Conservation (phyloP, 2,888 invertebrate genomes). For the Gisinianus flammeolus region DNA sequence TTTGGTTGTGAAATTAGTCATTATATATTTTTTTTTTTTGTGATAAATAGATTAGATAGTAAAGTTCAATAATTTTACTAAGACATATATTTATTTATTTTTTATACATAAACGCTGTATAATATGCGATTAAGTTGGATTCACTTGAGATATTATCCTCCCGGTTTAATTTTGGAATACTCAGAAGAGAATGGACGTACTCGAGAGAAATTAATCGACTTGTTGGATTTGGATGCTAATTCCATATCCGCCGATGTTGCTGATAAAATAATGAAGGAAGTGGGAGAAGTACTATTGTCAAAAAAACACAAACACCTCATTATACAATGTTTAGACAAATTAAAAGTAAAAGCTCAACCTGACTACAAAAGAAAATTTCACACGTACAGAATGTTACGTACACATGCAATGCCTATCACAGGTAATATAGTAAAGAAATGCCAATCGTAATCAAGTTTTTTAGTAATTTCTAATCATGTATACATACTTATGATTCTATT, state of each 20-base stretch:
- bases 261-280: constrained; percentile 63
- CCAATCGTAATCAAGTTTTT: no score
- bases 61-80: no score
- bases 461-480: no score
- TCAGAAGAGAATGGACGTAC: constrained; percentile 64
- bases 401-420: constrained; percentile 75
- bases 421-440: no score
- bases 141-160: constrained; percentile 74
- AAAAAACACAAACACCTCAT: constrained; percentile 67
- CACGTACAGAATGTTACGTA: constrained; percentile 70
- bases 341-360: constrained; percentile 71
- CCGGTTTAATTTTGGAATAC: constrained; percentile 72
- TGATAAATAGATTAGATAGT: no score
- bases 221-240: constrained; percentile 64
- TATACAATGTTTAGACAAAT: constrained; percentile 68
- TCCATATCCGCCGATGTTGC: constrained; percentile 67
- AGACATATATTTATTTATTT: no score
- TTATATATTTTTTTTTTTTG: no score
- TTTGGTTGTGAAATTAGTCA: no score
- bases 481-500: no score
- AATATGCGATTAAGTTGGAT: constrained; percentile 73
- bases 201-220: constrained; percentile 71
- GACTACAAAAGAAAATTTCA: constrained; percentile 70
- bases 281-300: constrained; percentile 18
- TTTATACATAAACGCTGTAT: no score